Percentiles rank a stretch among this genome's conserved stretches.
Evolutionary conservation across 2,797 vertebrate genomes (phyloP).

Genomic region (Ptychadena robeensis): DNA sequence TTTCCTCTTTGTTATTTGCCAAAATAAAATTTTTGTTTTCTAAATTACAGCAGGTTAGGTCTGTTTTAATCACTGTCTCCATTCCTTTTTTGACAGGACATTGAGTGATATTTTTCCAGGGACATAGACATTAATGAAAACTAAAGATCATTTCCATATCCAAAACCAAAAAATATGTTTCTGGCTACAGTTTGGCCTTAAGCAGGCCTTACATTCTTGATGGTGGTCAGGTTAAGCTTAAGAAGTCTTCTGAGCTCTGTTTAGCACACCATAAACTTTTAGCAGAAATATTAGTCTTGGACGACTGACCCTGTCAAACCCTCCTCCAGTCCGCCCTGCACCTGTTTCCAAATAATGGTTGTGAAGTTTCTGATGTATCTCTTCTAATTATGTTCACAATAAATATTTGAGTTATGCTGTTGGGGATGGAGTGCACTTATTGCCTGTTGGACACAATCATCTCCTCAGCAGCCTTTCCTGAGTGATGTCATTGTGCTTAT

Average conservation of each 20-base stretch:
- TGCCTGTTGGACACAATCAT: conserved; percentile 29
- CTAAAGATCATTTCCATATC: too few species aligned
- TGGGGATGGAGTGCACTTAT: conserved; percentile 3
- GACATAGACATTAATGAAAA: too few species aligned
- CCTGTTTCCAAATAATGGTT: conserved; percentile 19
- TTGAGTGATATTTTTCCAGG: too few species aligned
- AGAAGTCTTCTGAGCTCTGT: neutral
- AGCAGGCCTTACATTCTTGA: too few species aligned
- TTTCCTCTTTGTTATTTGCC: too few species aligned
- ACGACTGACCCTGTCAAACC: neutral
- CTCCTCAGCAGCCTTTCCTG: conserved; percentile 21
- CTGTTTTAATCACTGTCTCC: too few species aligned
- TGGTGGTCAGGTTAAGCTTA: too few species aligned
- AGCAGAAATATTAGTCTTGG: neutral
- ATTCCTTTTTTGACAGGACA: too few species aligned
- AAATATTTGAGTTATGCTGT: conserved; percentile 46
- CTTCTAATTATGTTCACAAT: conserved; percentile 32
- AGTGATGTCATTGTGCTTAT: conserved; percentile 21
- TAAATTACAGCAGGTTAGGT: too few species aligned
- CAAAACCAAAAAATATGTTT: too few species aligned
- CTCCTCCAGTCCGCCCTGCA: neutral
- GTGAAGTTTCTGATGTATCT: conserved; percentile 1
- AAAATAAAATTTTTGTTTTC: too few species aligned
- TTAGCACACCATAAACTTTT: neutral
- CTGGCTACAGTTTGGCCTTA: too few species aligned